Evolutionary conservation across 2,113 vertebrate genomes (phyloP).

Genomic region (Chaetops frenatus): DNA sequence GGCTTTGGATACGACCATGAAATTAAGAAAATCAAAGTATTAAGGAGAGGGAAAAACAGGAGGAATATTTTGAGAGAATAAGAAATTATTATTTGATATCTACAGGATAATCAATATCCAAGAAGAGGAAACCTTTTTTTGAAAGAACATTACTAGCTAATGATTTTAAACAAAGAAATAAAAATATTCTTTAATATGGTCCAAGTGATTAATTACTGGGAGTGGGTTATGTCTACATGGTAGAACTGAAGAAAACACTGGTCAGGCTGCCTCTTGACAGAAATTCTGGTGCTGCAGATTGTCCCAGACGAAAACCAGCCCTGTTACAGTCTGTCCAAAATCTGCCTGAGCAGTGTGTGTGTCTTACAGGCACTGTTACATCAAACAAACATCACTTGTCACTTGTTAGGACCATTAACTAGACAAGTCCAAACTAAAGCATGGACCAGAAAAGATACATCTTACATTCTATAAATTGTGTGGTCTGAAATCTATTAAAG

Average conservation of each 20-base stretch:
- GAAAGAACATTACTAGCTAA: not conserved
- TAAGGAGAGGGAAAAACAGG: not conserved
- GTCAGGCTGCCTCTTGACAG: not conserved
- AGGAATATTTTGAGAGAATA: not conserved
- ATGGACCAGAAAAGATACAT: conserved; percentile 79
- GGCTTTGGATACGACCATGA: not conserved
- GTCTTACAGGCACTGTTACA: conserved; percentile 24
- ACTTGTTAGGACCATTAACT: conserved; percentile 81
- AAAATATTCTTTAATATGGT: not conserved
- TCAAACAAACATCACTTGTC: conserved; percentile 77
- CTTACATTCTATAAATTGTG: conserved; percentile 84
- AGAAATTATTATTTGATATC: not conserved
- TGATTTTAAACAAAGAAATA: not conserved
- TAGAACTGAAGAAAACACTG: not conserved
- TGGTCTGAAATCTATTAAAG: conserved; percentile 92
- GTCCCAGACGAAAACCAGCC: not conserved
- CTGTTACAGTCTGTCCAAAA: not conserved
- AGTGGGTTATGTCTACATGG: rapidly evolving
- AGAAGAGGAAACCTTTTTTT: not conserved
- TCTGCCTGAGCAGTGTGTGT: not conserved
- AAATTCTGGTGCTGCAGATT: not conserved
- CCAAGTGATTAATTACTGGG: not conserved
- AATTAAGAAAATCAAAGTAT: not conserved
- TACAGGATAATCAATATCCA: not conserved
- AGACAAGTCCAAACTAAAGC: conserved; percentile 74